Percentiles rank a stretch among this genome's conserved stretches.
These are phyloP conservation scores for Xiphias gladius DNA, from an alignment of 2,113 vertebrate genomes.

Conservation along the genomic window DNA sequence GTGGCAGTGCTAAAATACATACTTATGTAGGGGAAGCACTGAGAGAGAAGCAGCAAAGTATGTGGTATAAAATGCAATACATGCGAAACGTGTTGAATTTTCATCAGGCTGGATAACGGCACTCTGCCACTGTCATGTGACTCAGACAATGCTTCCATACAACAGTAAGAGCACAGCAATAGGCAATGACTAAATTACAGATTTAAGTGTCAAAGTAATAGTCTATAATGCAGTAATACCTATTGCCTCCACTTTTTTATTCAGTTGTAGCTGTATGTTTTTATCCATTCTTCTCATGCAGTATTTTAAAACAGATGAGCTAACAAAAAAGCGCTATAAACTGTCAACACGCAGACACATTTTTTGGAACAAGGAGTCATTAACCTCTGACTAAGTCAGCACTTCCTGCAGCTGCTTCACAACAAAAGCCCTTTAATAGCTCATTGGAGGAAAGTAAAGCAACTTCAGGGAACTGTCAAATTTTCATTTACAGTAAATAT, in stretches of 20 bases:
- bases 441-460: constrained; percentile 8
- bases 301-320: neutral
- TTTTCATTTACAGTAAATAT: neutral
- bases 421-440: neutral
- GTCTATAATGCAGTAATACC: neutral
- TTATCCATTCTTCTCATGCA: neutral
- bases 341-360: neutral
- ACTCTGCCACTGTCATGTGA: too few species aligned
- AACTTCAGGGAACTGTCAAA: neutral
- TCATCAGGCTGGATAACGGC: constrained; percentile 9
- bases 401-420: constrained; percentile 18
- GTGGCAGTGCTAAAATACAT: constrained; percentile 23
- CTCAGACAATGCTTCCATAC: neutral
- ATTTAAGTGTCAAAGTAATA: neutral
- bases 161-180: constrained; percentile 2
- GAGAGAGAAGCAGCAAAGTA: neutral
- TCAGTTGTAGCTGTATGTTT: neutral
- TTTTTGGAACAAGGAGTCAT: neutral
- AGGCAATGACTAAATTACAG: neutral
- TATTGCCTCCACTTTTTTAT: neutral
- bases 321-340: neutral
- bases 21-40: constrained; percentile 9
- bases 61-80: constrained; percentile 16
- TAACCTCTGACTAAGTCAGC: neutral
- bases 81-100: constrained; percentile 42